phyloP scores from a whole-genome alignment of 2,888 invertebrate genomes.

The Rotaria sp. region DNA sequence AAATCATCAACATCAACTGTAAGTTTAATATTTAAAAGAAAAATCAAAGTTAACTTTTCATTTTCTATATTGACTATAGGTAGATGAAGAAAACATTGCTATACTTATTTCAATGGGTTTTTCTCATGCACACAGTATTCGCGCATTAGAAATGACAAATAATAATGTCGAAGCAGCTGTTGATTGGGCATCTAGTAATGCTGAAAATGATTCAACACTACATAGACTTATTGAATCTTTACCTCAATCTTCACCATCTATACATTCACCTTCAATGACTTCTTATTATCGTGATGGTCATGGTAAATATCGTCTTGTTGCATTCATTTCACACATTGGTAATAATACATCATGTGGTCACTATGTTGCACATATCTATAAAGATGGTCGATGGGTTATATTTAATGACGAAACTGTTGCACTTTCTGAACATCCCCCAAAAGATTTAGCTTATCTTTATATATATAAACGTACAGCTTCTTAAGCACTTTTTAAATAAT shows the following conservation, averaged over 20 bases:
- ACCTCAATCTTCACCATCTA: background rate
- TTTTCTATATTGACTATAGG: conserved; percentile 44
- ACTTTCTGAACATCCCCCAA: conserved; percentile 87
- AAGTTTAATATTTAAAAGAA: background rate
- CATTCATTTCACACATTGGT: conserved; percentile 98
- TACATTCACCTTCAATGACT: background rate
- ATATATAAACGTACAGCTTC: conserved; percentile 67
- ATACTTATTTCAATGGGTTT: conserved; percentile 85
- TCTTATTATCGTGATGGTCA: conserved; percentile 28
- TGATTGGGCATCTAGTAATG: conserved; percentile 90
- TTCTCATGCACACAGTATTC: conserved; percentile 69
- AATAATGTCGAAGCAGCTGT: conserved; percentile 83
- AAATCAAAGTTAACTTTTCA: too few species aligned
- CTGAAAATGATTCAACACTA: conserved; percentile 45
- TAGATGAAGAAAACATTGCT: conserved; percentile 63
- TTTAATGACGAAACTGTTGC: conserved; percentile 98
- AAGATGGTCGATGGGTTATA: conserved; percentile 82
- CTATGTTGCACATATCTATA: conserved; percentile 85
- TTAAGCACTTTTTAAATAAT: background rate
- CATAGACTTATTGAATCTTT: background rate
- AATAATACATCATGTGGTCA: conserved; percentile 91
- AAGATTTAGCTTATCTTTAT: conserved; percentile 89
- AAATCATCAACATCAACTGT: background rate
- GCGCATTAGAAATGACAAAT: conserved; percentile 61
- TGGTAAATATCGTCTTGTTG: conserved; percentile 76